These are phyloP conservation scores for Leptothorax acervorum DNA, from an alignment of 2,888 invertebrate species.

Conservation along the genomic window DNA sequence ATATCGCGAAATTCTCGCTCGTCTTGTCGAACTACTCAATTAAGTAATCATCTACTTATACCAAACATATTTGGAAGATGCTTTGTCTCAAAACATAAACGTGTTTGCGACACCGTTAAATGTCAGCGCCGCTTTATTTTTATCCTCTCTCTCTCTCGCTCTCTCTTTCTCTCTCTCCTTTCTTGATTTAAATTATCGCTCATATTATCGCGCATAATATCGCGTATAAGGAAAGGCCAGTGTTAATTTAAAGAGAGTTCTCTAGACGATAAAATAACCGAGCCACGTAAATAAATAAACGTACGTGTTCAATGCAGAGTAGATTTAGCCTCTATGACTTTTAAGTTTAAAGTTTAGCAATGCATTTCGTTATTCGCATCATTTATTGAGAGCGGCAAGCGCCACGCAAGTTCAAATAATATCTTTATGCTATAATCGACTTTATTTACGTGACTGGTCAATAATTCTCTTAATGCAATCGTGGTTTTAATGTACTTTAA, in stretches of 20 bases:
- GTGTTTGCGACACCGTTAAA: not conserved
- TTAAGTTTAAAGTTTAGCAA: not conserved
- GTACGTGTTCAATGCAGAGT: constrained; percentile 9
- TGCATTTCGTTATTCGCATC: not conserved
- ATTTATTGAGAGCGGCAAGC: not conserved
- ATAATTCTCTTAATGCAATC: constrained; percentile 59
- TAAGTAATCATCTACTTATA: constrained; percentile 13
- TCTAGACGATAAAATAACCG: constrained; percentile 59
- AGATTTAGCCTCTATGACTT: not conserved
- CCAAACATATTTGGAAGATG: constrained; percentile 3
- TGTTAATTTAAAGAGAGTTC: constrained; percentile 59
- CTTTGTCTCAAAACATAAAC: constrained; percentile 43
- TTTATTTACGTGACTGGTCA: constrained; percentile 65
- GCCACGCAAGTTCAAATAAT: not conserved
- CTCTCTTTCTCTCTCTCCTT: not conserved
- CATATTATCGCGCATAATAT: constrained; percentile 24
- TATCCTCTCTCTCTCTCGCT: not conserved
- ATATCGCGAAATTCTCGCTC: constrained; percentile 2
- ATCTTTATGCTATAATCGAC: not conserved
- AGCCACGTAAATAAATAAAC: constrained; percentile 60
- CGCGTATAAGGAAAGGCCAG: constrained; percentile 70
- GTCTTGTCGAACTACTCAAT: not conserved
- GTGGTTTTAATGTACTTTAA: constrained; percentile 64
- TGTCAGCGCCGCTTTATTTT: not conserved
- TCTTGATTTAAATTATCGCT: constrained; percentile 28